Conservation (phyloP, 2,797 vertebrate species). For the Hydrocynus forskahlii region DNA sequence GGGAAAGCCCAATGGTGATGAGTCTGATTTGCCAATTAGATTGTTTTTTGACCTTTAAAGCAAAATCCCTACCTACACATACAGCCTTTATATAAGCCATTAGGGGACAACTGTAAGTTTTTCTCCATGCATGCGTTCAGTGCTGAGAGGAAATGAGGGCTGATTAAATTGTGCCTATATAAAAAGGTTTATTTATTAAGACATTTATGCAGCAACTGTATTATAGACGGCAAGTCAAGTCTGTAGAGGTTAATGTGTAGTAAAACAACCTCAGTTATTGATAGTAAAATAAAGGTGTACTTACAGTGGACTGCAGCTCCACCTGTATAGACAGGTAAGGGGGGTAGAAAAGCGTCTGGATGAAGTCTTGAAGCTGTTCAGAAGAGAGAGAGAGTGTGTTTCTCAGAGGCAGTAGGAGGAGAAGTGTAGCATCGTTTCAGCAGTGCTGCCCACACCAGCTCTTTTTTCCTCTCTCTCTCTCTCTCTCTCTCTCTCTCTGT, state of each 20-base stretch:
- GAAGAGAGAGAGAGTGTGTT: not conserved
- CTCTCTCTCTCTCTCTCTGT: not conserved
- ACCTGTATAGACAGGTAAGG: slow-evolving; percentile 11
- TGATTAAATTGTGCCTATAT: too few relatives aligned
- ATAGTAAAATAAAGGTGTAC: not conserved
- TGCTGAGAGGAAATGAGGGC: too few relatives aligned
- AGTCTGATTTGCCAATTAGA: not conserved
- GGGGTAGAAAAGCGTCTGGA: not conserved
- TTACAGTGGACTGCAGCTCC: slow-evolving; percentile 31
- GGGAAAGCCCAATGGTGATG: not conserved
- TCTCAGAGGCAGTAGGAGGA: not conserved
- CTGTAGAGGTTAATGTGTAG: too few relatives aligned
- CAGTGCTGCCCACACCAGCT: not conserved
- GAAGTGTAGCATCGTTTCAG: not conserved
- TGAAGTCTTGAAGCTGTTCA: not conserved
- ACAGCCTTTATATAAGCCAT: not conserved
- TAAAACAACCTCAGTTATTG: not conserved
- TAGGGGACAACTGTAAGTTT: too few relatives aligned
- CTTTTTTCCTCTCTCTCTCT: not conserved
- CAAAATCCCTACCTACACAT: not conserved
- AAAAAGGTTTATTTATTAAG: too few relatives aligned
- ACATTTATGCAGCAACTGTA: too few relatives aligned
- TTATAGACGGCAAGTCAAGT: too few relatives aligned
- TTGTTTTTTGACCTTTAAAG: too few relatives aligned
- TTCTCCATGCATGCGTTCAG: too few relatives aligned